A percentile compares a stretch with the other conserved stretches of the same genome.
Evolutionary conservation across 2,113 vertebrate genomes (phyloP).

Genomic region (Syngnathus scovelli): DNA sequence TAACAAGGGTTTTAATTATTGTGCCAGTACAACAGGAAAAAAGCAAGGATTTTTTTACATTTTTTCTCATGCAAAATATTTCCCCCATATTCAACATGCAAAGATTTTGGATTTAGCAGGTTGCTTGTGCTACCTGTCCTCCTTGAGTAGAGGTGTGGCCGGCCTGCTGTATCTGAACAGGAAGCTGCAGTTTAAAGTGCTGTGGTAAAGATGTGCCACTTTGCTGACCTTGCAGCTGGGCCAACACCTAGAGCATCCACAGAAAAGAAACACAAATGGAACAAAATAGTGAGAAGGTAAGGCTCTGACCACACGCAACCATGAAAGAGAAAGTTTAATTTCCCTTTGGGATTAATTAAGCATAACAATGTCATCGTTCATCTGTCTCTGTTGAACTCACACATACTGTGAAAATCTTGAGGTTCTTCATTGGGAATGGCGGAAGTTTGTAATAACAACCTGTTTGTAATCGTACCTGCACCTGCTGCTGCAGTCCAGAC

Average conservation of each 20-base stretch:
- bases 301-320: not conserved
- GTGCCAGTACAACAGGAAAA: not conserved
- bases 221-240: constrained; percentile 83
- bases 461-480: constrained; percentile 53
- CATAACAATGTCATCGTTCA: not conserved
- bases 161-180: constrained; percentile 79
- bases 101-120: not conserved
- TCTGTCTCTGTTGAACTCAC: not conserved
- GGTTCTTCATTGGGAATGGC: not conserved
- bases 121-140: constrained; percentile 51
- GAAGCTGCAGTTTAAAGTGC: constrained; percentile 84
- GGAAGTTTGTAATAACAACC: not conserved
- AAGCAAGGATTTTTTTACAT: too few relatives aligned
- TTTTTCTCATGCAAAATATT: too few relatives aligned
- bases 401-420: not conserved
- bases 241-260: constrained; percentile 64
- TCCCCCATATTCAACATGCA: not conserved
- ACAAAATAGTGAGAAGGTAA: not conserved
- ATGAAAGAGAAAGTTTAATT: not conserved
- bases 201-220: constrained; percentile 76
- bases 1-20: not conserved
- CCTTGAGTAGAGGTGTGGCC: constrained; percentile 65
- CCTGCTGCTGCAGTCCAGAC: constrained; percentile 83
- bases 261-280: constrained; percentile 6
- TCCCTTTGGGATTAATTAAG: not conserved